A percentile compares a stretch with the other conserved stretches of the same genome.
Evolutionary conservation across 2,888 invertebrate genomes (phyloP).

Genomic region (Drosophila tanythrix): DNA sequence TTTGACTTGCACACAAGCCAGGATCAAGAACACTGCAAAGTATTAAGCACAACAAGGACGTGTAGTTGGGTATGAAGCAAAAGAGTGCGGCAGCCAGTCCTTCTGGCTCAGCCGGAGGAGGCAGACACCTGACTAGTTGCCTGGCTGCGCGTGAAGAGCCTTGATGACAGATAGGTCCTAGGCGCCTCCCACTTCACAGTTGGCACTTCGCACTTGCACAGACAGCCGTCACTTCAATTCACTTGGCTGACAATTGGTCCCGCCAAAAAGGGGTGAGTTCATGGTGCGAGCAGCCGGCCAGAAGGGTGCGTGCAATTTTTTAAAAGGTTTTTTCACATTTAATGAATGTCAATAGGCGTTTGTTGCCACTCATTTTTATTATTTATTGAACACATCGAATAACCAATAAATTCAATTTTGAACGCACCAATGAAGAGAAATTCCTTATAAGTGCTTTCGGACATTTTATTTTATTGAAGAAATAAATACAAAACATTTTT

Average conservation of each 20-base stretch:
- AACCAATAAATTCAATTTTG: conserved; percentile 49
- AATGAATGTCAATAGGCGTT: conserved; percentile 47
- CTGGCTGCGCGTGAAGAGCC: conserved; percentile 11
- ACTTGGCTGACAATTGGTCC: conserved; percentile 24
- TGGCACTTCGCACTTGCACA: conserved; percentile 21
- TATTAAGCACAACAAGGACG: conserved; percentile 9
- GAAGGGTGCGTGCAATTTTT: conserved; percentile 24
- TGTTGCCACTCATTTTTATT: conserved; percentile 9
- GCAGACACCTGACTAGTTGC: conserved; percentile 37
- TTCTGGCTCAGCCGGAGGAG: conserved; percentile 12
- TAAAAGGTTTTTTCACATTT: conserved; percentile 55
- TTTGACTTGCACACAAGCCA: conserved; percentile 70
- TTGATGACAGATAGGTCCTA: conserved; percentile 3
- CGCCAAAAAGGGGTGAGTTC: too few relatives aligned
- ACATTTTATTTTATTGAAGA: not conserved
- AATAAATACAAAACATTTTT: not conserved
- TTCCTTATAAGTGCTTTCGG: not conserved
- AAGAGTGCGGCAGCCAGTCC: not conserved
- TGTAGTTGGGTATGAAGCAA: not conserved
- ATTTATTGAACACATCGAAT: conserved; percentile 38
- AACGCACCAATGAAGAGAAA: conserved; percentile 2
- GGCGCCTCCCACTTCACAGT: conserved; percentile 1
- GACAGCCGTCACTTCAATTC: conserved; percentile 58
- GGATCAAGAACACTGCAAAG: conserved; percentile 1
- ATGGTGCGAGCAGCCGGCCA: not conserved